Conservation (phyloP, 2,113 vertebrate genomes). For the Platysteira castanea region DNA sequence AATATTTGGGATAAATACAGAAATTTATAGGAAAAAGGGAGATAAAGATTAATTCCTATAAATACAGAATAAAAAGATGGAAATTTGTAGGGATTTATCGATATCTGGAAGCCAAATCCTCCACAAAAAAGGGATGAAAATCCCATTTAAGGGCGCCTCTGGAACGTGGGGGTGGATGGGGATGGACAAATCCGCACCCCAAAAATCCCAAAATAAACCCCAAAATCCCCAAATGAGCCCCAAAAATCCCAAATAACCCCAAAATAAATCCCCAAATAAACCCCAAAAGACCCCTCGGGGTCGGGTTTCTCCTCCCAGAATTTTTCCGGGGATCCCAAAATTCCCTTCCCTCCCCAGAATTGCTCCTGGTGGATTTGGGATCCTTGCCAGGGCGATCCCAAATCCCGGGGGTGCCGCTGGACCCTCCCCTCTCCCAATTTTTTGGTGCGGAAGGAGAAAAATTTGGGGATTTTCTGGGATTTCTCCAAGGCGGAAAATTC, state of each 20-base stretch:
- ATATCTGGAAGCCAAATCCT: background rate
- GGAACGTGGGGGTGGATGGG: background rate
- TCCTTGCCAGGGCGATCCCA: background rate
- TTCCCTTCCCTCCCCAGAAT: background rate
- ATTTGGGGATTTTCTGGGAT: background rate
- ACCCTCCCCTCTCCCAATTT: background rate
- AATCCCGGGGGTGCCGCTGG: background rate
- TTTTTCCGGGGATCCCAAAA: background rate
- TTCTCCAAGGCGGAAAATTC: background rate
- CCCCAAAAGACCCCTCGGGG: background rate
- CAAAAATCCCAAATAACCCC: too few species aligned
- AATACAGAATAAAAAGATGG: rapidly evolving
- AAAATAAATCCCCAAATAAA: background rate
- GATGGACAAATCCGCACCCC: background rate
- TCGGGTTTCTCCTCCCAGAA: background rate
- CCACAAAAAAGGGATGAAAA: background rate
- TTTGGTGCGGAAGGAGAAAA: rapidly evolving
- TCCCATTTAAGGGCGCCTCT: background rate
- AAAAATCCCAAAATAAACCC: background rate
- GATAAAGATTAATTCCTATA: rapidly evolving
- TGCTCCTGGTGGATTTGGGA: background rate
- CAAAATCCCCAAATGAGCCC: background rate
- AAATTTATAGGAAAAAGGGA: background rate
- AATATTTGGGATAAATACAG: background rate
- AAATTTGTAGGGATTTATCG: background rate